These are phyloP conservation scores for Tetanocera ferruginea DNA, from an alignment of 2,888 invertebrate species.

Conservation along the genomic window DNA sequence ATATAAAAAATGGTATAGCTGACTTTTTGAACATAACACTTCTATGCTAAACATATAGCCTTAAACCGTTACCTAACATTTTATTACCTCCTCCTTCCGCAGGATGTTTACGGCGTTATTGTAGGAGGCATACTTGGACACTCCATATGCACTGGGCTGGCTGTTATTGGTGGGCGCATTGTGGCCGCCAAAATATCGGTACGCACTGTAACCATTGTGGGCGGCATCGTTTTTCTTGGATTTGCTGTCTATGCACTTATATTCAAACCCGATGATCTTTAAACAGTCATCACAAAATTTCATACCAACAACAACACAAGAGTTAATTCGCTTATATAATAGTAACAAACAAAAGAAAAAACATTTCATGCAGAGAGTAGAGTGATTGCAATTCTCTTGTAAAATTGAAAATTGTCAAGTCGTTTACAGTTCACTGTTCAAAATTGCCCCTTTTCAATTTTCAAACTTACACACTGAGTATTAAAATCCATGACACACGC, in stretches of 20 bases:
- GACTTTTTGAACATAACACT: no score
- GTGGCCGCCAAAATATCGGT: slow-evolving; percentile 98
- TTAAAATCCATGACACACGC: slow-evolving; percentile 17
- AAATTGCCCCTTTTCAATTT: slow-evolving; percentile 18
- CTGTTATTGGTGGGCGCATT: slow-evolving; percentile 96
- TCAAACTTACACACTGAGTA: slow-evolving; percentile 12
- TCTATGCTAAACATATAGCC: background rate
- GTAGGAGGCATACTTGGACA: slow-evolving; percentile 95
- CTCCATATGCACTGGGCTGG: slow-evolving; percentile 95
- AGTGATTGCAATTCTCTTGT: slow-evolving; percentile 9
- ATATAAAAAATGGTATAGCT: no score
- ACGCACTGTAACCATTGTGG: slow-evolving; percentile 95
- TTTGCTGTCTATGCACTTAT: slow-evolving; percentile 95
- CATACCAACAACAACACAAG: background rate
- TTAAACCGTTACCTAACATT: background rate
- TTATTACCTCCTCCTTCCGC: slow-evolving; percentile 62
- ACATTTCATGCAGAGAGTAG: slow-evolving; percentile 9
- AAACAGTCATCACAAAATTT: slow-evolving; percentile 38
- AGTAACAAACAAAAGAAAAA: background rate
- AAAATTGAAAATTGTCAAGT: slow-evolving; percentile 23
- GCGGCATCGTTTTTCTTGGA: slow-evolving; percentile 93
- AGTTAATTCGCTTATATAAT: slow-evolving; percentile 20
- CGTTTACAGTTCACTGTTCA: background rate
- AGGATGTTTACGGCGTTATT: slow-evolving; percentile 91
- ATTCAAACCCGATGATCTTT: slow-evolving; percentile 79